phyloP scores from a whole-genome alignment of 1,140 invertebrate species.

The Hyphantria cunea region DNA sequence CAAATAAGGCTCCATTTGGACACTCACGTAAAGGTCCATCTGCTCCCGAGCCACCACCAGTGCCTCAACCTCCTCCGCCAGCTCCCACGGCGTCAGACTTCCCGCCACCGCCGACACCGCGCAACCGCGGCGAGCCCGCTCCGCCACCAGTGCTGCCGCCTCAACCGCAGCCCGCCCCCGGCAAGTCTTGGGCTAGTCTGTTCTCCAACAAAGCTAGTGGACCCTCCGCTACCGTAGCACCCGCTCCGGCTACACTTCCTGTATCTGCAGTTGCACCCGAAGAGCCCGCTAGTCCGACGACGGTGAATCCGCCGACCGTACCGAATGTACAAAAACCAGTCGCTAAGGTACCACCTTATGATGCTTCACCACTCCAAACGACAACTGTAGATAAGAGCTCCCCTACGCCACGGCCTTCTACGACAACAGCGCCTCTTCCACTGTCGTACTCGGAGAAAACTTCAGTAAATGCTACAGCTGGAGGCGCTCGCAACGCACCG shows the following conservation, averaged over 20 bases:
- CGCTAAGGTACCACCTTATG: conserved; percentile 83
- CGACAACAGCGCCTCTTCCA: conserved; percentile 39
- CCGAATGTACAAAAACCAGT: conserved; percentile 80
- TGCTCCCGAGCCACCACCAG: conserved; percentile 58
- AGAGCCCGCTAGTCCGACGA: conserved; percentile 63
- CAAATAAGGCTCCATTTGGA: conserved; percentile 74
- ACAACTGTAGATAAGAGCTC: conserved; percentile 52
- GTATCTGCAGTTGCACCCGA: conserved; percentile 42
- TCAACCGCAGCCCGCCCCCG: conserved; percentile 64
- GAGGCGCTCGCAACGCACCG: conserved; percentile 46
- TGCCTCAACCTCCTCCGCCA: conserved; percentile 64
- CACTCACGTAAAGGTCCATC: conserved; percentile 65
- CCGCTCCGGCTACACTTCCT: conserved; percentile 36
- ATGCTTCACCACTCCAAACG: conserved; percentile 73
- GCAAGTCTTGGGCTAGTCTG: conserved; percentile 77
- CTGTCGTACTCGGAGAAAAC: conserved; percentile 78
- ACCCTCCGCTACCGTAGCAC: conserved; percentile 9
- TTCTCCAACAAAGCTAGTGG: conserved; percentile 64
- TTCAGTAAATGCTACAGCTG: conserved; percentile 65
- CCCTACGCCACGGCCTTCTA: conserved; percentile 37
- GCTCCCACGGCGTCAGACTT: conserved; percentile 78
- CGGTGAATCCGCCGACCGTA: conserved; percentile 45
- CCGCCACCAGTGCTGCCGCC: conserved; percentile 55
- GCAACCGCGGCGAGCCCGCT: conserved; percentile 63
- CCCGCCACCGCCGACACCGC: conserved; percentile 74